A percentile compares a stretch with the other conserved stretches of the same genome.
Evolutionary conservation across 37 sponge, comb jelly and placozoan genomes (phyloP).

Genomic region (Aphrocallistes beatrix): DNA sequence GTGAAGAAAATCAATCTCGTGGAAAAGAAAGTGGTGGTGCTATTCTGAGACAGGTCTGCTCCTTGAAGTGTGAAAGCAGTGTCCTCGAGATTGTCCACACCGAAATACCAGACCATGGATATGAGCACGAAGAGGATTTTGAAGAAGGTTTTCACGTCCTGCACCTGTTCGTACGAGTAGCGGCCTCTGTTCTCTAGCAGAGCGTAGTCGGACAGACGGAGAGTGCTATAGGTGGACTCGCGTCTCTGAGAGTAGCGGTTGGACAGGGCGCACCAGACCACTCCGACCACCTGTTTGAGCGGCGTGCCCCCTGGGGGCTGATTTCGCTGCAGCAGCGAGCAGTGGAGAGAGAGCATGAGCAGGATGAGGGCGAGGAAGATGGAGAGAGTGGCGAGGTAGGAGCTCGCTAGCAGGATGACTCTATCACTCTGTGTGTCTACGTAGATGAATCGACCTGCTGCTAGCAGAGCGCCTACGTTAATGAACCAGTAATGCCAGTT

Average conservation of each 20-base stretch:
- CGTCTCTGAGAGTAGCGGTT: background rate
- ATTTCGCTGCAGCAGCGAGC: background rate
- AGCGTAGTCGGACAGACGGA: background rate
- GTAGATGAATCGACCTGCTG: background rate
- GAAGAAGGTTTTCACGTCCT: background rate
- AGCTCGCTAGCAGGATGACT: background rate
- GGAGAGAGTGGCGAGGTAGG: background rate
- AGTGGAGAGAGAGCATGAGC: background rate
- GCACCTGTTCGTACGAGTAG: background rate
- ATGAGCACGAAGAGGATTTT: background rate
- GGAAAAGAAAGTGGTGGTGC: background rate
- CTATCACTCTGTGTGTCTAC: background rate
- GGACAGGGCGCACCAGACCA: background rate
- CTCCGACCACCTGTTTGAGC: background rate
- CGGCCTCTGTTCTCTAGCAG: background rate
- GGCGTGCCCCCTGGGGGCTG: background rate
- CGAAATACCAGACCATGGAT: background rate
- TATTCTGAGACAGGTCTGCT: background rate
- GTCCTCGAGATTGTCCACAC: background rate
- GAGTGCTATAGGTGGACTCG: background rate
- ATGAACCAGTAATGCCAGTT: constrained; percentile 45
- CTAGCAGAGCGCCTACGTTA: constrained; percentile 22
- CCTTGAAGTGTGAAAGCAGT: background rate
- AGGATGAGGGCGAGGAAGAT: background rate
- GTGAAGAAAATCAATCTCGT: background rate